A percentile compares a stretch with the other conserved stretches of the same genome.
These are phyloP conservation scores for Microcebus murinus DNA, from an alignment of 2,113 vertebrate genomes.

Conservation along the genomic window DNA sequence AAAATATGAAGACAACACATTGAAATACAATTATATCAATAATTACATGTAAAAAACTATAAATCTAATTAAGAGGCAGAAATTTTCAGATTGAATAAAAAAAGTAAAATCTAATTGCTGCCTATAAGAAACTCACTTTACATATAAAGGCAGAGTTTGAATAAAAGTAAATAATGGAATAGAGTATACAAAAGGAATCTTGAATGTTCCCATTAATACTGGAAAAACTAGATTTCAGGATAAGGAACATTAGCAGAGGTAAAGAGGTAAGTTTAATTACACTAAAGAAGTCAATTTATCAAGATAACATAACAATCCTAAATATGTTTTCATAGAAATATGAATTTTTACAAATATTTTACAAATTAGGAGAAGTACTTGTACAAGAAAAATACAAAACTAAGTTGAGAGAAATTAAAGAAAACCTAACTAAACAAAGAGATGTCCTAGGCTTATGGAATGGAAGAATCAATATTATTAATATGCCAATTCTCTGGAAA, in stretches of 20 bases:
- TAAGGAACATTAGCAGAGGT: background rate
- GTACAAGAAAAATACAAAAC: background rate
- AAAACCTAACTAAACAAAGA: background rate
- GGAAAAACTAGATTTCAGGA: background rate
- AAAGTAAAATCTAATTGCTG: background rate
- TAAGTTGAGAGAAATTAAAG: background rate
- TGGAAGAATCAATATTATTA: background rate
- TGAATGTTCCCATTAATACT: background rate
- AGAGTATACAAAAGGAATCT: background rate
- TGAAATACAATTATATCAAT: background rate
- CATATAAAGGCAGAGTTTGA: background rate
- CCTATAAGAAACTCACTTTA: background rate
- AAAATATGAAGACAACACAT: background rate
- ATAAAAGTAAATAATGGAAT: background rate
- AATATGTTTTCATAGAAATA: background rate
- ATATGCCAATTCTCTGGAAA: background rate
- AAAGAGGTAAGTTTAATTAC: background rate
- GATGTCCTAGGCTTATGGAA: background rate
- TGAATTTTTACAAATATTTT: constrained; percentile 13
- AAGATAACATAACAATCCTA: background rate
- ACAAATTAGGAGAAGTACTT: background rate
- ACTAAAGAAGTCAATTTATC: background rate
- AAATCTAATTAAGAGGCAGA: background rate
- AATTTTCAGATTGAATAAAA: background rate
- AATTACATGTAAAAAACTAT: background rate